A percentile compares a stretch with the other conserved stretches of the same genome.
These are phyloP conservation scores for Cydia amplana DNA, from an alignment of 1,140 invertebrate species.

Conservation along the genomic window DNA sequence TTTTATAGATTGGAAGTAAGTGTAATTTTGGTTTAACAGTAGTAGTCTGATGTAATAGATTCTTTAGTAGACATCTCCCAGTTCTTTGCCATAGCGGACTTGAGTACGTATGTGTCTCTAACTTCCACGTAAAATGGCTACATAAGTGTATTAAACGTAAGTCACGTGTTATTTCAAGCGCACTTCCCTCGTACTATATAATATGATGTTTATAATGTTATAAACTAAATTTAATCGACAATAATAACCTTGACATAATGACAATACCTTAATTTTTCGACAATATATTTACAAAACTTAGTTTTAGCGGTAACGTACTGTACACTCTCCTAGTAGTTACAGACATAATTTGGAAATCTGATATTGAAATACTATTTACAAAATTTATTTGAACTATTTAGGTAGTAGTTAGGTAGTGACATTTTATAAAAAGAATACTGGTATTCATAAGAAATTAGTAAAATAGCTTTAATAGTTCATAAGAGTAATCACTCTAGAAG, in stretches of 20 bases:
- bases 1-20: constrained; percentile 61
- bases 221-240: neutral
- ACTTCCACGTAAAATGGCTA: neutral
- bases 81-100: neutral
- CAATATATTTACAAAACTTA: constrained; percentile 42
- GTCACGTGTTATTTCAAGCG: constrained; percentile 21
- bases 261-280: constrained; percentile 44
- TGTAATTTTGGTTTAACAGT: constrained; percentile 8
- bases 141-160: constrained; percentile 8
- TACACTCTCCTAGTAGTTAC: constrained; percentile 42
- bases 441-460: constrained; percentile 53
- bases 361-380: constrained; percentile 27
- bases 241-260: constrained; percentile 32
- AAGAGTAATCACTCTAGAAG: constrained; percentile 42
- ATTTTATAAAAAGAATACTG: constrained; percentile 33
- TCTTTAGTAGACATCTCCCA: neutral
- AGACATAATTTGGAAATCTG: constrained; percentile 36
- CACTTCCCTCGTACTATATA: constrained; percentile 8
- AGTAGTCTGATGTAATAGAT: constrained; percentile 23
- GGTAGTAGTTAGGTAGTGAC: constrained; percentile 36
- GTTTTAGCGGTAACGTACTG: constrained; percentile 33
- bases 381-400: constrained; percentile 32
- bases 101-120: neutral
- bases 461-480: constrained; percentile 77
- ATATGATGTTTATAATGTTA: constrained; percentile 14